Base-by-base conservation (phyloP, 2,797 vertebrate genomes). In the Champsocephalus gunnari region DNA sequence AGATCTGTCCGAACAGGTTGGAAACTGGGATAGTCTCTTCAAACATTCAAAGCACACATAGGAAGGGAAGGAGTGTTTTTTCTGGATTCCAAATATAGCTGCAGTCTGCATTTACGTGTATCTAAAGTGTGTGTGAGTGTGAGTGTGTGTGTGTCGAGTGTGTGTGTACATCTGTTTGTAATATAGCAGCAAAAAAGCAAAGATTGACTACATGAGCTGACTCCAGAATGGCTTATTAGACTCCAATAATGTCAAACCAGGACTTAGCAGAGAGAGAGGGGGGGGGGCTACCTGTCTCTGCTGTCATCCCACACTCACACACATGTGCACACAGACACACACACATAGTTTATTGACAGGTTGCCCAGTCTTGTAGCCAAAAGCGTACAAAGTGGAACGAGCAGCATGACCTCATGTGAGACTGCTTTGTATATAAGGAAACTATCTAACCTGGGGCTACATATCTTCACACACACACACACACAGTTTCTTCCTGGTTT, bases 131-230 rank as follows among this genome's bases (percentile, higher is more conserved):
- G 0, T 44, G 1, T 24, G 50, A 14, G 3, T 24, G 24, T 24
- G 24, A 3, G 53, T 55, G 53, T 34, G 28, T 56, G 54, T 56
- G n/a, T 24, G n/a, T 13, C 41, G 62, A 16, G 24, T 28, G 24
- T 28, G 21, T 13, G 28, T 28, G 28, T 65, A 87, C 84, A 91
- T 92, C 84, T 93, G 89, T 75, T 86, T 83, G 81, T 81, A 83
- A 92, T 89, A 84, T 74, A 73, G 78, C 80, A 67, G 79, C 79
- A 85, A 71, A 78, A 86, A 77, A 69, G 79, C 82, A 88, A 71
- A 86, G 86, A 91, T 87, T 89, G 85, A 88, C 66, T 51, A 65
- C 86, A 77, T 62, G 67, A 79, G 71, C 81, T 54, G 71, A 87
- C 81, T 82, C 38, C 12, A 81, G 58, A 73, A 17, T 32, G 55